Evolutionary conservation across 2,113 vertebrate species (phyloP).

Genomic region (Eupsittula cactorum): DNA sequence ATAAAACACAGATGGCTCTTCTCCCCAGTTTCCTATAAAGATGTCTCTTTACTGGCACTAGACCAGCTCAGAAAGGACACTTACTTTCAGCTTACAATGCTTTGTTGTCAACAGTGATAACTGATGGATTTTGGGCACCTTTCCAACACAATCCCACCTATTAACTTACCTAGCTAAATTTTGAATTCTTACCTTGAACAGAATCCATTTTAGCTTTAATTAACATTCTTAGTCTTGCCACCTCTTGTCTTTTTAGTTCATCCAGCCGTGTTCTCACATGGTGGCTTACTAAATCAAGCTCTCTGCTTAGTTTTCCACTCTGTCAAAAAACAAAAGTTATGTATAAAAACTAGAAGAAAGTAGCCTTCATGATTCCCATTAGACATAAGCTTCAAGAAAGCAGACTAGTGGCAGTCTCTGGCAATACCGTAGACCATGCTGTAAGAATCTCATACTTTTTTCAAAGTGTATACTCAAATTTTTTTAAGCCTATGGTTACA

Average conservation of each 20-base stretch:
- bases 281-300: conserved; percentile 96
- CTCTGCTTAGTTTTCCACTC: conserved; percentile 94
- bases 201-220: conserved; percentile 96
- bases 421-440: background rate
- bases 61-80: background rate
- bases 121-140: background rate
- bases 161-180: background rate
- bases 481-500: background rate
- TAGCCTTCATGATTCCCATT: background rate
- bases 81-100: background rate
- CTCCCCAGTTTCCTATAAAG: background rate
- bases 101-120: background rate
- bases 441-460: background rate
- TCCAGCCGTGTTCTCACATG: conserved; percentile 93
- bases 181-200: conserved; percentile 83
- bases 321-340: conserved; percentile 61
- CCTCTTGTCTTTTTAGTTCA: conserved; percentile 95
- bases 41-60: background rate
- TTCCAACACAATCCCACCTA: background rate
- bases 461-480: background rate
- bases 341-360: background rate
- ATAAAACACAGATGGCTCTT: background rate
- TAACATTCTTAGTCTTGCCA: conserved; percentile 89
- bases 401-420: background rate
- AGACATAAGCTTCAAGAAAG: background rate